Conservation (phyloP, 2,113 vertebrate species). For the Sminthopsis crassicaudata region DNA sequence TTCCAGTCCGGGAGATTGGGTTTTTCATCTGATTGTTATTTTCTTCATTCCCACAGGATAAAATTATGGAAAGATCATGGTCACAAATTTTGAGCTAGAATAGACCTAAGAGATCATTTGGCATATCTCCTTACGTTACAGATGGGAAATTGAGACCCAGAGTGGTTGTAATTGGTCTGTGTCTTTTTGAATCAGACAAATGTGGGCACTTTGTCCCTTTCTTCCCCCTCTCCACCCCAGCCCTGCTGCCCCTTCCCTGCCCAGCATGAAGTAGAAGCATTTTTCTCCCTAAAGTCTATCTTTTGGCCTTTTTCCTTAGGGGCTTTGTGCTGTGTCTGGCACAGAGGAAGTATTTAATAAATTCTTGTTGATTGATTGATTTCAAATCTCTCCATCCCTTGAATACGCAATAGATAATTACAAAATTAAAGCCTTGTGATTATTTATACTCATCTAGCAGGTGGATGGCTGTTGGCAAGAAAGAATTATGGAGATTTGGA, state of each 20-base stretch:
- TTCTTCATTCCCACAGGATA: neutral
- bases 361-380: neutral
- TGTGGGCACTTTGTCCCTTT: neutral
- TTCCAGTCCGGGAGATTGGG: constrained; percentile 21
- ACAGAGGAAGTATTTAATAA: neutral
- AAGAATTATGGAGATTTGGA: neutral
- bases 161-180: neutral
- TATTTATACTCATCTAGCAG: neutral
- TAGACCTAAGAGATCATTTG: too few relatives aligned
- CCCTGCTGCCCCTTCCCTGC: neutral
- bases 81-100: neutral
- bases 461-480: neutral
- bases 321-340: neutral
- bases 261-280: neutral
- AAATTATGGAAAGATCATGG: neutral
- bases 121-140: neutral
- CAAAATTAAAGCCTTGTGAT: neutral
- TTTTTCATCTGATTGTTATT: neutral
- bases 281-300: neutral
- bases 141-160: neutral
- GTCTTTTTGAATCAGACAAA: neutral
- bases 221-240: neutral
- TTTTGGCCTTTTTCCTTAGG: neutral
- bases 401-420: neutral
- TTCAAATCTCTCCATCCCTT: neutral